These are phyloP conservation scores for Drosophila orena DNA, from an alignment of 1,140 invertebrate genomes.

Conservation along the genomic window DNA sequence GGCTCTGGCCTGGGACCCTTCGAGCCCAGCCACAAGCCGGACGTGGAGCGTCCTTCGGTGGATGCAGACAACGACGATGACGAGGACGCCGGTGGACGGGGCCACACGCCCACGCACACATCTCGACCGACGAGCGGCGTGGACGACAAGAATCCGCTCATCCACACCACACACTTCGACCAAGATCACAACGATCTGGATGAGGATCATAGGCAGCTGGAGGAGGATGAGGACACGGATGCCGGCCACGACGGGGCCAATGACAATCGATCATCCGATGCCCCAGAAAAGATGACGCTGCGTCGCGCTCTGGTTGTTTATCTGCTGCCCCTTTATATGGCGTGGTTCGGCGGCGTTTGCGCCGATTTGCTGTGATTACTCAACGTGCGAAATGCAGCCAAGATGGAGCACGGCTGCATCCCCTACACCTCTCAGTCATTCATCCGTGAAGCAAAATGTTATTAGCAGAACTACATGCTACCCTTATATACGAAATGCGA, in stretches of 20 bases:
- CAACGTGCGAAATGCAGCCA: slow-evolving; percentile 31
- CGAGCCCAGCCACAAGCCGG: slow-evolving; percentile 73
- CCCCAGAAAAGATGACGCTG: slow-evolving; percentile 86
- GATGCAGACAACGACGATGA: slow-evolving; percentile 72
- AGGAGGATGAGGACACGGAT: slow-evolving; percentile 25
- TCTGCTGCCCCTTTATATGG: slow-evolving; percentile 91
- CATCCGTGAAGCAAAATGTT: slow-evolving; percentile 80
- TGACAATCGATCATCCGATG: slow-evolving; percentile 47
- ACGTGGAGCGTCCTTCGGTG: slow-evolving; percentile 75
- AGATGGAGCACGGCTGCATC: slow-evolving; percentile 27
- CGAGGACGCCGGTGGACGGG: slow-evolving; percentile 55
- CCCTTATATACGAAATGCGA: slow-evolving; percentile 76
- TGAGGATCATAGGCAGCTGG: slow-evolving; percentile 32
- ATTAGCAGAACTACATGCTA: slow-evolving; percentile 64
- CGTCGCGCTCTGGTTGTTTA: slow-evolving; percentile 89
- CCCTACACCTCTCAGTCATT: slow-evolving; percentile 78
- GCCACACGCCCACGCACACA: slow-evolving; percentile 55
- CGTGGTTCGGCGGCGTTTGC: slow-evolving; percentile 92
- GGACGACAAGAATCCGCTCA: slow-evolving; percentile 64
- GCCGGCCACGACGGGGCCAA: slow-evolving; percentile 37
- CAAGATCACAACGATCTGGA: slow-evolving; percentile 62
- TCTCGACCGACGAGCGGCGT: slow-evolving; percentile 54
- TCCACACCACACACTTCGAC: slow-evolving; percentile 57
- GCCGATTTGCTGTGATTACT: slow-evolving; percentile 91
- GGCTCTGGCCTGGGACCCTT: slow-evolving; percentile 85